Percentiles rank a stretch among this genome's conserved stretches.
These are phyloP conservation scores for Protonemura montana DNA, from an alignment of 2,888 invertebrate species.

Conservation along the genomic window DNA sequence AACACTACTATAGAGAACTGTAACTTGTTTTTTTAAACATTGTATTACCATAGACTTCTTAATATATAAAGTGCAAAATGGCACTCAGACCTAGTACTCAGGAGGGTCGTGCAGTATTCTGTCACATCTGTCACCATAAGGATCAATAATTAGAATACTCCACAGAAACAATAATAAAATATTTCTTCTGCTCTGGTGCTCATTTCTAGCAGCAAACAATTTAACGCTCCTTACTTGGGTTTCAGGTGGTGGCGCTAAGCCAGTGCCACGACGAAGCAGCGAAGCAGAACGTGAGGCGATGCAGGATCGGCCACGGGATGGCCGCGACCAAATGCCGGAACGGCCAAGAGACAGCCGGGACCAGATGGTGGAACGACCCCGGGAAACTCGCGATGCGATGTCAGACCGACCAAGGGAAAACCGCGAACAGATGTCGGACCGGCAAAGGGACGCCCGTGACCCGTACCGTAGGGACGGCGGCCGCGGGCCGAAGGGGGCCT, in stretches of 20 bases:
- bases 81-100: too few species aligned
- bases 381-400: slow-evolving; percentile 42
- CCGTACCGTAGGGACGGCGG: slow-evolving; percentile 7
- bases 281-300: slow-evolving; percentile 53
- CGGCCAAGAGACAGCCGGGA: slow-evolving; percentile 38
- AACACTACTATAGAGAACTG: too few species aligned
- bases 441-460: slow-evolving; percentile 40
- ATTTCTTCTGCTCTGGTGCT: too few species aligned
- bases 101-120: too few species aligned
- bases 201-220: too few species aligned
- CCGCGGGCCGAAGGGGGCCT: neutral
- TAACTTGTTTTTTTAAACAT: too few species aligned
- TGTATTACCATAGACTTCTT: too few species aligned
- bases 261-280: slow-evolving; percentile 55
- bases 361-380: slow-evolving; percentile 45
- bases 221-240: neutral
- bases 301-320: neutral
- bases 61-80: too few species aligned
- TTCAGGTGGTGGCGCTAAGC: slow-evolving; percentile 54
- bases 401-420: slow-evolving; percentile 14
- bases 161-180: too few species aligned
- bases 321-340: neutral
- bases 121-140: too few species aligned
- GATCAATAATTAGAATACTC: too few species aligned
- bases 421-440: slow-evolving; percentile 22